phyloP scores from a whole-genome alignment of 2,113 vertebrate species.

The Syrrhaptes paradoxus region DNA sequence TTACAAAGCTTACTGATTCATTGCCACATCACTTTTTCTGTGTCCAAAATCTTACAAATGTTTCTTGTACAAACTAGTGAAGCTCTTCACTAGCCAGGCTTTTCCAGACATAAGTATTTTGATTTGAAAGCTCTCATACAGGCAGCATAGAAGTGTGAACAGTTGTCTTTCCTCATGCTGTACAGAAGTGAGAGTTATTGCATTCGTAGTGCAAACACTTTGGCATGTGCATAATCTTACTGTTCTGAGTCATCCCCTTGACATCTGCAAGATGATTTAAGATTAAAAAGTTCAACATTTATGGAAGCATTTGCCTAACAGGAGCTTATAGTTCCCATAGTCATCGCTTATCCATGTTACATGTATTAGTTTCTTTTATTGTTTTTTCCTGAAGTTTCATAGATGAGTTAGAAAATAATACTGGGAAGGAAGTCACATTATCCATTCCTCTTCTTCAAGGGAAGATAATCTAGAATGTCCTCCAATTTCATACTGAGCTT shows the following conservation, averaged over 20 bases:
- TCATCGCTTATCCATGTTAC: not conserved
- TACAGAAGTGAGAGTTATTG: constrained; percentile 7
- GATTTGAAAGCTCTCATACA: not conserved
- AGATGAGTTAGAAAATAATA: not conserved
- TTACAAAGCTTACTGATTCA: not conserved
- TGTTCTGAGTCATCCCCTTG: constrained; percentile 5
- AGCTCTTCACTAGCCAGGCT: not conserved
- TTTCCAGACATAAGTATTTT: constrained; percentile 36
- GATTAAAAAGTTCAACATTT: not conserved
- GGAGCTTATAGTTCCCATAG: not conserved
- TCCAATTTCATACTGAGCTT: not conserved
- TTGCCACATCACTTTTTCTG: not conserved
- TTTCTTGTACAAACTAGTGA: constrained; percentile 4
- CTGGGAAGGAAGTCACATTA: not conserved
- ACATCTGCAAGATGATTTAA: constrained; percentile 6
- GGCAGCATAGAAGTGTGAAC: not conserved
- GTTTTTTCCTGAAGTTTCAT: not conserved
- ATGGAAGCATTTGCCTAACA: not conserved
- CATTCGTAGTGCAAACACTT: not conserved
- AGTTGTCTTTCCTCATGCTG: not conserved
- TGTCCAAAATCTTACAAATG: not conserved
- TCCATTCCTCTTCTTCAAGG: not conserved
- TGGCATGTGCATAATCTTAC: not conserved
- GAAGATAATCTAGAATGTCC: not conserved
- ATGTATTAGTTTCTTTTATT: not conserved